Conservation (phyloP, 2,113 vertebrate genomes). For the Chaetorhynchus papuensis region DNA sequence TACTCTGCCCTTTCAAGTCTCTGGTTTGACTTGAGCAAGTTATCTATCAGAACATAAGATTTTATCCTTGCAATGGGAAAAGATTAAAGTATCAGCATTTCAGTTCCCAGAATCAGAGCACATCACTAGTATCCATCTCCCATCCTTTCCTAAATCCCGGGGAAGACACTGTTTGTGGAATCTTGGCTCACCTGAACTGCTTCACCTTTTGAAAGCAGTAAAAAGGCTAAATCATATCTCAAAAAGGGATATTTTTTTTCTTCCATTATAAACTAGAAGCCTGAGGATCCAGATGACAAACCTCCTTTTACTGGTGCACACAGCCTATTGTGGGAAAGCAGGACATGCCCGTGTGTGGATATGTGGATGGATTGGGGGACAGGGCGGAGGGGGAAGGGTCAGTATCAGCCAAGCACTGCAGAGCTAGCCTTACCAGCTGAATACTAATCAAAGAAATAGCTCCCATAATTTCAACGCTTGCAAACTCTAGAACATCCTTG, state of each 20-base stretch:
- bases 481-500: neutral
- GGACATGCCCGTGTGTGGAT: neutral
- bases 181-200: constrained; percentile 58
- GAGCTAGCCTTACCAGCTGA: constrained; percentile 61
- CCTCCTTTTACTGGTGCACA: neutral
- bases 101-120: neutral
- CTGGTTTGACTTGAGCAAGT: constrained; percentile 19
- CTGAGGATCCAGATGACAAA: neutral
- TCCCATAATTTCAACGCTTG: constrained; percentile 11
- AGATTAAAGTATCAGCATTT: constrained; percentile 1
- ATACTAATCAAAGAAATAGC: constrained; percentile 72
- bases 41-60: constrained; percentile 9
- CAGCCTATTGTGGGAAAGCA: neutral
- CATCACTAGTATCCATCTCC: neutral
- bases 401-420: constrained; percentile 66
- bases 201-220: constrained; percentile 40
- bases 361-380: neutral
- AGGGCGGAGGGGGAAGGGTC: constrained; percentile 13
- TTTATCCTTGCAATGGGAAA: neutral
- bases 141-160: neutral
- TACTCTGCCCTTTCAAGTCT: constrained; percentile 33
- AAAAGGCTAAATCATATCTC: neutral
- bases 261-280: neutral
- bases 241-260: neutral
- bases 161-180: neutral